Base-by-base conservation (phyloP, 1,140 invertebrate genomes). In the Lepidurus arcticus region DNA sequence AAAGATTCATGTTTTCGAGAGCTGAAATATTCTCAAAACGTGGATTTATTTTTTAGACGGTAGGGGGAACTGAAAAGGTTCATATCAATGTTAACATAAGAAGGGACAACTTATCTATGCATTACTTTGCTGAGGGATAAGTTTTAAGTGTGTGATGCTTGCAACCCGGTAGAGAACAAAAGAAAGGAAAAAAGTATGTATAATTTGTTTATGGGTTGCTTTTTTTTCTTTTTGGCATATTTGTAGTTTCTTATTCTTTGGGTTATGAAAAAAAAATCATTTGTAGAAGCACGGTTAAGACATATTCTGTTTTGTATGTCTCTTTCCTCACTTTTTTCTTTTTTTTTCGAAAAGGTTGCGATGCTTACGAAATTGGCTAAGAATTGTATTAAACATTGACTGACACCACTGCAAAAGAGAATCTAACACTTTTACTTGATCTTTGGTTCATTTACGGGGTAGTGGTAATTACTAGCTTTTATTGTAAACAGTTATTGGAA, bases 21-120 rank as follows among this genome's bases (percentile, higher is more conserved):
- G 21, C 13, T 7, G 53, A 65, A 65, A 65, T 65, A 65, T 65
- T 65, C 53, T 21, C 21, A n/a, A 16, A n/a, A 7, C 53, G 8
- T 65, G 53, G 53, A 21, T 65, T 21, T 65, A n/a, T 65, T 65
- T 65, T 65, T 13, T 13, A 21, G 53, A 21, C 53, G 21, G n/a
- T 65, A 65, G 8, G 53, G 53, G 13, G 53, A 65, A 65, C 53
- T 65, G 53, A 65, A 65, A 65, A 65, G 53, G 53, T 65, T 65
- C 53, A 65, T 65, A 21, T 65, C 53, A 21, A n/a, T 65, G 53
- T 13, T 65, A 21, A 21, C 6, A 21, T n/a, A 65, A 65, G 21
- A 65, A 65, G 21, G 6, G 21, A 65, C 21, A 65, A 65, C 16
- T 65, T 65, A 65, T 7, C 16, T 21, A 4, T 65, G 21, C 16